Percentiles rank a stretch among this genome's conserved stretches.
Conservation (phyloP, 2,797 vertebrate species). For the Poecilia picta region DNA sequence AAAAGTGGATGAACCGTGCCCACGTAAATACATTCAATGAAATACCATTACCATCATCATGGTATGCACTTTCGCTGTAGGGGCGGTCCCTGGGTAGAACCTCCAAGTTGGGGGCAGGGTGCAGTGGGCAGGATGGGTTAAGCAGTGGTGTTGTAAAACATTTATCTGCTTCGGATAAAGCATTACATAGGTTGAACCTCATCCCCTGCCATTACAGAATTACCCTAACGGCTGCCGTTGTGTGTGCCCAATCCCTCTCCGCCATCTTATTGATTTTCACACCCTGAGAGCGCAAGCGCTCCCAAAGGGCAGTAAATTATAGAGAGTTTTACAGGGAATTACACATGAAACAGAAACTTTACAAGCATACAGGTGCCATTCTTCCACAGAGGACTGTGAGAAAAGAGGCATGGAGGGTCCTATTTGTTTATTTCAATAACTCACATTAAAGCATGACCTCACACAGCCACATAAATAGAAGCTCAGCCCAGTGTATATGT, state of each 20-base stretch:
- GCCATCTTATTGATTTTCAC: conserved; percentile 82
- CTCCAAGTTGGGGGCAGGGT: conserved; percentile 47
- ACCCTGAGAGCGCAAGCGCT: conserved; percentile 73
- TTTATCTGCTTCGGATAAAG: conserved; percentile 81
- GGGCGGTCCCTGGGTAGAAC: conserved; percentile 47
- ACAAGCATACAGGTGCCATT: conserved; percentile 84
- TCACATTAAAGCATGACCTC: conserved; percentile 39
- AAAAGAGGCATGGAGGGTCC: conserved; percentile 46
- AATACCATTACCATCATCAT: conserved; percentile 35
- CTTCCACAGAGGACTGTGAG: conserved; percentile 25
- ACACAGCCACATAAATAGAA: conserved; percentile 19
- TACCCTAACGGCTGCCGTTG: conserved; percentile 80
- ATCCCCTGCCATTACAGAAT: conserved; percentile 80
- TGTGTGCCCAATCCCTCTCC: conserved; percentile 69
- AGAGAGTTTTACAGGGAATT: conserved; percentile 94
- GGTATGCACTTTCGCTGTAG: conserved; percentile 45
- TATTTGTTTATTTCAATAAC: conserved; percentile 41
- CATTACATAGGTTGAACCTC: conserved; percentile 74
- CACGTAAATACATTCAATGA: conserved; percentile 15
- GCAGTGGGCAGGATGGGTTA: conserved; percentile 69
- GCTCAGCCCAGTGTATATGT: conserved; percentile 20
- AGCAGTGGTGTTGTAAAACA: conserved; percentile 80
- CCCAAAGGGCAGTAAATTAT: conserved; percentile 92
- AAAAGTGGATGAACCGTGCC: conserved; percentile 41
- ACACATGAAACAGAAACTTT: conserved; percentile 95